Percentiles rank a stretch among this genome's conserved stretches.
These are phyloP conservation scores for Byasa hedistus DNA, from an alignment of 2,888 invertebrate genomes.

Conservation along the genomic window DNA sequence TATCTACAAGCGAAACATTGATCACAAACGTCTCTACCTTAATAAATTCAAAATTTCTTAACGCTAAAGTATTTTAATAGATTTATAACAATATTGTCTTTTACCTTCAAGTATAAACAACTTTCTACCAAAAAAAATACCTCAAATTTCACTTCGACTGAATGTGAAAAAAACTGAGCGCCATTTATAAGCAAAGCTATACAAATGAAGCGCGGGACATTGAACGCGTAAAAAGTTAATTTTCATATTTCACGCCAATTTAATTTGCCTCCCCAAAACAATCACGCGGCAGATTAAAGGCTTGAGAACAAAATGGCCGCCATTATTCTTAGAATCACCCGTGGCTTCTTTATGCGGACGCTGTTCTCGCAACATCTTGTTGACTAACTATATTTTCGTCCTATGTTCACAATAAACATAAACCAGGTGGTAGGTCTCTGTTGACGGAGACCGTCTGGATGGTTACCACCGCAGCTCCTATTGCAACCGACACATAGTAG, in stretches of 20 bases:
- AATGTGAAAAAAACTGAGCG: not conserved
- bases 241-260: constrained; percentile 28
- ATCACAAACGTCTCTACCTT: no score
- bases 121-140: no score
- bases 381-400: not conserved
- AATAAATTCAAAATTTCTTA: no score
- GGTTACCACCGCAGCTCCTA: no score
- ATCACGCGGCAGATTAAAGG: constrained; percentile 28
- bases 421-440: no score
- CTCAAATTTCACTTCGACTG: not conserved
- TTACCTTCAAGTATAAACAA: no score
- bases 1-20: no score
- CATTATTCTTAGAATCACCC: constrained; percentile 21
- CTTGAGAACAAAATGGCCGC: constrained; percentile 17
- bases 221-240: constrained; percentile 10
- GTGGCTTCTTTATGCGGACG: constrained; percentile 9
- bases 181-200: constrained; percentile 4
- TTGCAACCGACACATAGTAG: no score
- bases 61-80: no score
- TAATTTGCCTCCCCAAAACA: constrained; percentile 20
- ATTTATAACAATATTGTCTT: no score
- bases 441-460: no score
- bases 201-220: constrained; percentile 18
- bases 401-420: no score
- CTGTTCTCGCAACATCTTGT: constrained; percentile 5